Evolutionary conservation across 2,113 vertebrate genomes (phyloP), one percentile per base, ranked within the genome.

Genomic region (Himantopus leucocephalus): DNA sequence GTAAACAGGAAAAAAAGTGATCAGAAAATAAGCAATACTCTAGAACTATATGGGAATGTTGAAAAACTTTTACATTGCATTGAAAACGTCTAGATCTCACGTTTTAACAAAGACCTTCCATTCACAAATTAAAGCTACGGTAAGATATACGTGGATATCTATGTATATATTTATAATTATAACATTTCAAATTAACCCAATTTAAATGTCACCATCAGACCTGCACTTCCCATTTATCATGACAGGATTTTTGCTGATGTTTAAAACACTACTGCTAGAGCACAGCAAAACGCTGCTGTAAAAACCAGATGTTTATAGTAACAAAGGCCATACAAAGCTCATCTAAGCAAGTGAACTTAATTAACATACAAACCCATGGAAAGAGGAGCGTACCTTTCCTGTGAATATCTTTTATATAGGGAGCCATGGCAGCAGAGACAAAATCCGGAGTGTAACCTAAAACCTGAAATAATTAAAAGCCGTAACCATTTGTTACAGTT

Each of bases 361-460:
- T 7, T 35, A 59, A 64, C 12, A 11, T 0, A 62, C 4, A 55
- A 59, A 75, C 19, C 47, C 29, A 39, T 1, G 1, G 4, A 10
- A 77, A 15, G 7, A 19, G 22, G 0, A 52, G 12, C 95, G 11
- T 97, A 99, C 98, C 98, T 98, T 98, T 99, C 85, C 97, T 97
- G 87, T 98, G 98, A 96, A 99, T 98, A 79, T 99, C 99, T 43
- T 98, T 99, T 77, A 99, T 98, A 88, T 98, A 99, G 1, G 98
- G 98, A 80, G 98, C 98, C 92, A 99, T 95, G 20, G 98, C 98
- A 22, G 97, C 70, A 8, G 98, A 98, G 47, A 99, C 98, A 66
- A 99, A 99, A 98, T 99, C 98, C 12, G 98, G 98, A 79, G 98
- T 68, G 75, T 98, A 99, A 41, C 98, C 99, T 94, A 99, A 92